Percentiles rank a stretch among this genome's conserved stretches.
Conservation (phyloP, 2,113 vertebrate species). For the Oryzias javanicus region DNA sequence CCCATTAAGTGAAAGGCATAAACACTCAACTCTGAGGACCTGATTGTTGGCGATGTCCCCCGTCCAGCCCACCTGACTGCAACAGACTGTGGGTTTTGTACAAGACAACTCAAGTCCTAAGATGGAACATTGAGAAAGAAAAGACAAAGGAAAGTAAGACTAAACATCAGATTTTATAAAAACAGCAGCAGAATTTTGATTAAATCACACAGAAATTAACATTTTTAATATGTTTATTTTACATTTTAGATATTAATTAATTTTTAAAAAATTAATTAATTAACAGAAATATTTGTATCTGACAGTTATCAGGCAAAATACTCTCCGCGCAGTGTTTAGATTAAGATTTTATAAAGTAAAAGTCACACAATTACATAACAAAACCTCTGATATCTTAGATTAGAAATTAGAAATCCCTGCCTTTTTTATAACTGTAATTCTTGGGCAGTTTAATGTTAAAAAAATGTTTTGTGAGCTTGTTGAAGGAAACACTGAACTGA, state of each 20-base stretch:
- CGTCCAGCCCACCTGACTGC: constrained; percentile 68
- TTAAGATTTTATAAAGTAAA: too few species aligned
- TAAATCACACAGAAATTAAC: constrained; percentile 20
- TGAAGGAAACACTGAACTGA: not conserved
- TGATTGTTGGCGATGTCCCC: constrained; percentile 61
- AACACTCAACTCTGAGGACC: constrained; percentile 71
- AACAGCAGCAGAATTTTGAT: constrained; percentile 40
- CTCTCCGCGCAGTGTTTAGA: too few species aligned
- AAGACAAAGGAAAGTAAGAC: constrained; percentile 62
- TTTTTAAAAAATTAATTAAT: not conserved
- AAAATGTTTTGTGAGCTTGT: not conserved
- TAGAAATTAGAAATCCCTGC: too few species aligned
- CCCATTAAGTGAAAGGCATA: constrained; percentile 74
- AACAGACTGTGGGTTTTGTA: constrained; percentile 64
- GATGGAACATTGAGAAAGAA: constrained; percentile 67
- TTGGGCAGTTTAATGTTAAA: too few species aligned
- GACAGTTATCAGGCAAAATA: too few species aligned
- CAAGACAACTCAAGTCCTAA: constrained; percentile 70
- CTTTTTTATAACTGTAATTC: too few species aligned
- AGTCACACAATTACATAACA: too few species aligned
- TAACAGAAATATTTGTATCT: too few species aligned
- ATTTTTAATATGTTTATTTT: too few species aligned
- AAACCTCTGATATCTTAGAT: too few species aligned
- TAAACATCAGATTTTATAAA: constrained; percentile 49
- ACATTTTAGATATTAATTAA: not conserved